Base-by-base conservation (phyloP, 2,797 vertebrate species). In the Takifugu rubripes region DNA sequence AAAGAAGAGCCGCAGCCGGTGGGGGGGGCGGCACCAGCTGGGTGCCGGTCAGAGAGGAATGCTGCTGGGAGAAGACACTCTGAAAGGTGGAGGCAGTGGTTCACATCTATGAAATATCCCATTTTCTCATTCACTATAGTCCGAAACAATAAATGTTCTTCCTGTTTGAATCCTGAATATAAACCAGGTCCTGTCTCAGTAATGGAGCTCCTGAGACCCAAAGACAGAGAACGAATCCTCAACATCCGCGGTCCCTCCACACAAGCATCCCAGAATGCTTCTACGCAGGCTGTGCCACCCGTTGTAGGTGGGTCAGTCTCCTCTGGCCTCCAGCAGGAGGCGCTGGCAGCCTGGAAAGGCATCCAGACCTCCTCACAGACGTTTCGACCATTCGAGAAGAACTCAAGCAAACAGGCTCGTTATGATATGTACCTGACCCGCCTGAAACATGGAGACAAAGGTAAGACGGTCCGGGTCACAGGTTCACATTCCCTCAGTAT, bases 331-430 rank as follows among this genome's bases (percentile, higher is more conserved):
- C 62, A 59, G 54, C 52, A 76, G 56, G 72, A 79, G 45, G 75
- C 82, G 3, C 66, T 84, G 62, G 70, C 59, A 0, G 70, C 72
- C 0, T 93, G 91, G 85, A 80, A 56, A 9, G 74, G 78, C 5
- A 0, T 82, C 69, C 70, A 83, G 75, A 54, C 81, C 1, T 86
- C 88, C 2, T 79, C 90, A 0, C 92, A 90, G 77, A 85, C 89
- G 54, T 99, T 98, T 87, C 94, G 75, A 59, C 97, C 97, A 0
- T 99, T 99, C 40, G 89, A 93, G 57, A 92, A 87, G 62, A 90
- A 93, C 70, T 88, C 94, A 3, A 90, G 91, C 73, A 99, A 99
- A 72, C 97, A 99, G 85, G 92, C 87, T 1, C 91, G 97, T 72
- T 99, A 99, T 0, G 96, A 98, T 59, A 82, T 78, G 21, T 99